These are phyloP conservation scores for Sparus aurata DNA, from an alignment of 2,797 vertebrate genomes.

Conservation along the genomic window DNA sequence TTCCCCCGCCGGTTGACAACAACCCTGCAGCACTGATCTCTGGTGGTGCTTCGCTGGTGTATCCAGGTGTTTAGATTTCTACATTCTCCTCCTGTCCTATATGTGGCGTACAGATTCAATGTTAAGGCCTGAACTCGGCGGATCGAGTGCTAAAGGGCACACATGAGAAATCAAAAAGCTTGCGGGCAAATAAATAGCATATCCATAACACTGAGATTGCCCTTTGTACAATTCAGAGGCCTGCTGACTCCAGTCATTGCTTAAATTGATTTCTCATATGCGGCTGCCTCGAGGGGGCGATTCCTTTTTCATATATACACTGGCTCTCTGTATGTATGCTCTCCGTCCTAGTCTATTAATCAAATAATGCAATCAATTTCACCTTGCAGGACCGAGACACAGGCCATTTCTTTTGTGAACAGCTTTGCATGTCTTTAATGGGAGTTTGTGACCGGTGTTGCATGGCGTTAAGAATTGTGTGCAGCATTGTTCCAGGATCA, in stretches of 20 bases:
- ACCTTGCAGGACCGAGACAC: constrained; percentile 49
- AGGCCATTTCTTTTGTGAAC: constrained; percentile 55
- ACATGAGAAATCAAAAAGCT: constrained; percentile 69
- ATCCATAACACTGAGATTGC: constrained; percentile 81
- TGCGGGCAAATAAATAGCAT: constrained; percentile 80
- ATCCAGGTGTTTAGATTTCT: constrained; percentile 50
- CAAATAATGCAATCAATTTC: constrained; percentile 78
- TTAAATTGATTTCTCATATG: constrained; percentile 87
- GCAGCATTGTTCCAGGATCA: constrained; percentile 16
- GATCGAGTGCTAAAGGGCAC: constrained; percentile 68
- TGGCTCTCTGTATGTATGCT: constrained; percentile 56
- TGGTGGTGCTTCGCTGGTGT: background rate
- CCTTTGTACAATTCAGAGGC: constrained; percentile 81
- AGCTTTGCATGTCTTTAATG: constrained; percentile 60
- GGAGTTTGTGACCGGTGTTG: constrained; percentile 47
- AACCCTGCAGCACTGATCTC: constrained; percentile 27
- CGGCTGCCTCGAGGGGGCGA: constrained; percentile 79
- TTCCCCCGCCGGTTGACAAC: constrained; percentile 29
- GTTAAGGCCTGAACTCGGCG: constrained; percentile 17
- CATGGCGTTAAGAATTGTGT: constrained; percentile 7
- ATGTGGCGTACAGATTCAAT: constrained; percentile 35
- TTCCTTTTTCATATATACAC: constrained; percentile 82
- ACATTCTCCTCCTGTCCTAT: constrained; percentile 28
- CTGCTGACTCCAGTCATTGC: constrained; percentile 83
- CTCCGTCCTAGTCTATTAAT: constrained; percentile 74